Percentiles rank a stretch among this genome's conserved stretches.
phyloP scores from a whole-genome alignment of 2,888 invertebrate genomes.

The Coremacera marginata region DNA sequence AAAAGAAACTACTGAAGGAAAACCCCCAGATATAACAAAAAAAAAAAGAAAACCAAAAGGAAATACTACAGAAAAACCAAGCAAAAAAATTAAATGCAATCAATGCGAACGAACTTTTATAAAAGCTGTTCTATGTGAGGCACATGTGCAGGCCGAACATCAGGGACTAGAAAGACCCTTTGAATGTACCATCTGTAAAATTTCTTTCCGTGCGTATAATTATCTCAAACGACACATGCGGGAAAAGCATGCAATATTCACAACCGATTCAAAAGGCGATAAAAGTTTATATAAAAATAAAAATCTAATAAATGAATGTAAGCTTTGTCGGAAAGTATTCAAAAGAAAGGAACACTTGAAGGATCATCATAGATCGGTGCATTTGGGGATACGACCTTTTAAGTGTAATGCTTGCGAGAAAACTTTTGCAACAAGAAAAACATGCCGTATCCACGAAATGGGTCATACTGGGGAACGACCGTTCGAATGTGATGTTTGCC shows the following conservation, averaged over 20 bases:
- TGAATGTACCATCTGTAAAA: constrained; percentile 35
- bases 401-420: constrained; percentile 42
- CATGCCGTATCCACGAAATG: constrained; percentile 41
- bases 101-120: constrained; percentile 20
- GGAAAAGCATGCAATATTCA: constrained; percentile 27
- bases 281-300: neutral
- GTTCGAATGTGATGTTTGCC: constrained; percentile 40
- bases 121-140: constrained; percentile 11
- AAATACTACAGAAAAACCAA: neutral
- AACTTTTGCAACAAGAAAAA: constrained; percentile 43
- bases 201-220: constrained; percentile 14
- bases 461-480: constrained; percentile 42
- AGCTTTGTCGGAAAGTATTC: constrained; percentile 40
- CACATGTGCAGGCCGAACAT: constrained; percentile 26
- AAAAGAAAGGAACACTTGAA: constrained; percentile 42
- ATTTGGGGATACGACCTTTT: constrained; percentile 40
- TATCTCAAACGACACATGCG: constrained; percentile 32
- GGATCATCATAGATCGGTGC: constrained; percentile 43
- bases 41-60: neutral
- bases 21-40: neutral
- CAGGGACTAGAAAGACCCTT: constrained; percentile 28
- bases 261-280: neutral
- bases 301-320: constrained; percentile 29
- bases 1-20: neutral
- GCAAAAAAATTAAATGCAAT: constrained; percentile 12